Percentiles rank a stretch among this genome's conserved stretches.
phyloP scores from a whole-genome alignment of 2,113 vertebrate genomes.

The Malurus cyaneus region DNA sequence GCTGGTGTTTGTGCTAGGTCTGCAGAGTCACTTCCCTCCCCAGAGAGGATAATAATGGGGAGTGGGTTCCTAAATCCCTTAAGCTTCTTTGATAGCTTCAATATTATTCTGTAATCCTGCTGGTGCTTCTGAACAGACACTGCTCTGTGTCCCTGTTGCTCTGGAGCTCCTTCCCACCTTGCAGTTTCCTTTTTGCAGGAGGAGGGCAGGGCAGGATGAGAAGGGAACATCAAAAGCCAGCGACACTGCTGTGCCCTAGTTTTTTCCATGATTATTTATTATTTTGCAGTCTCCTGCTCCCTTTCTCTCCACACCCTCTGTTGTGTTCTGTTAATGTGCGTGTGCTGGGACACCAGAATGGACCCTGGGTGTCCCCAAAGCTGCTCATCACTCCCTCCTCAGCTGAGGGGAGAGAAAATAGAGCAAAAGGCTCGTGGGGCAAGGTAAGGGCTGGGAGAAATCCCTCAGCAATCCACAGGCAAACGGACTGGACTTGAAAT shows the following conservation, averaged over 20 bases:
- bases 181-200: not conserved
- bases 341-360: not conserved
- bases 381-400: not conserved
- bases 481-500: not conserved
- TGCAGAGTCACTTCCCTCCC: not conserved
- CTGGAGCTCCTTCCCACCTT: not conserved
- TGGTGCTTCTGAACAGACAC: not conserved
- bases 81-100: constrained; percentile 60
- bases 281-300: constrained; percentile 3
- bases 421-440: not conserved
- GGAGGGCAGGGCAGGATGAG: not conserved
- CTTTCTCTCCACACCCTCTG: not conserved
- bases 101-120: constrained; percentile 54
- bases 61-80: constrained; percentile 59
- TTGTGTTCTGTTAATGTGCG: not conserved
- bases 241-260: not conserved
- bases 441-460: not conserved
- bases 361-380: not conserved
- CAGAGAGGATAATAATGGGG: constrained; percentile 16
- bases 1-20: not conserved
- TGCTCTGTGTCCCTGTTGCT: not conserved
- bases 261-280: constrained; percentile 4
- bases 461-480: not conserved
- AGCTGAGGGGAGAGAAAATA: not conserved
- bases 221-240: constrained; percentile 6